These are phyloP conservation scores for Botia kubotai DNA, from an alignment of 2,797 vertebrate genomes.

Conservation along the genomic window DNA sequence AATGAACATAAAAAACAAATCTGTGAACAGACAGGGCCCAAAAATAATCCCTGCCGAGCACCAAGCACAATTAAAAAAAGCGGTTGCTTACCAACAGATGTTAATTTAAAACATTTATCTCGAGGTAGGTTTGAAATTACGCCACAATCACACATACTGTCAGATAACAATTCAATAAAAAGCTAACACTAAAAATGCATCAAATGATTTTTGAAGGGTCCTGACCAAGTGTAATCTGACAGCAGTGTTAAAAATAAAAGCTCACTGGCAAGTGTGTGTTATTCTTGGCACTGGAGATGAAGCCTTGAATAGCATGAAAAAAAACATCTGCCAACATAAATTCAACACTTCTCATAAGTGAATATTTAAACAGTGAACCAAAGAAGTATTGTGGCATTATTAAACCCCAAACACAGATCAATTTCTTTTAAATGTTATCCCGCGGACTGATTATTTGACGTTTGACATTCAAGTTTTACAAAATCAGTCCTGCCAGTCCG, in stretches of 20 bases:
- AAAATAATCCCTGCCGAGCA: not conserved
- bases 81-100: no score
- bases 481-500: not conserved
- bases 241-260: conserved; percentile 5
- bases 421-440: not conserved
- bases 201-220: not conserved
- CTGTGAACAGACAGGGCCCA: not conserved
- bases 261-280: not conserved
- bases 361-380: no score
- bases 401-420: not conserved
- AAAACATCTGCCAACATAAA: not conserved
- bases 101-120: no score
- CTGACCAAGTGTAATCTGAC: not conserved
- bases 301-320: not conserved
- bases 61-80: not conserved
- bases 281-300: not conserved
- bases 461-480: not conserved
- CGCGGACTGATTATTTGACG: not conserved
- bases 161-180: not conserved
- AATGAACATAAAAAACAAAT: not conserved
- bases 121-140: not conserved
- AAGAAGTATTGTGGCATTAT: not conserved
- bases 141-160: not conserved
- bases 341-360: not conserved
- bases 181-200: not conserved